Base-by-base conservation (phyloP, 2,797 vertebrate genomes). In the Pristis pectinata region DNA sequence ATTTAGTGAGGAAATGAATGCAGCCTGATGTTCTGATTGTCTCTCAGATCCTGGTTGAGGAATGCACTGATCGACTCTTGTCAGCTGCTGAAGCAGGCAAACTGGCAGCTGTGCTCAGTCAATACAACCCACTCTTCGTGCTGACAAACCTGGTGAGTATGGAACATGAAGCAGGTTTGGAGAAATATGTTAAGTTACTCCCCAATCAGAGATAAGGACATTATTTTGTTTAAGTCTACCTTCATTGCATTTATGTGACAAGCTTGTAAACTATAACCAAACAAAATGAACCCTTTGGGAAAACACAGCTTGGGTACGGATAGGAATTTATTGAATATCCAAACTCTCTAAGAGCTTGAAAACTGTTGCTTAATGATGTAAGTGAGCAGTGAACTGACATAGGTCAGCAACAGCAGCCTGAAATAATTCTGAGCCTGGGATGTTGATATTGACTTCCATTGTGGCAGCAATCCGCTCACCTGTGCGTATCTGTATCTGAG, bases 81-180 rank as follows among this genome's bases (percentile, higher is more conserved):
- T 97, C 98, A 0, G 99, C 98, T 0, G 98, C 98, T 0, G 97
- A 98, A 95, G 98, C 98, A 94, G 98, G 98, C 95, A 98, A 98
- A 95, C 97, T 99, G 95, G 98, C 98, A 0, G 98, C 98, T 1
- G 96, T 97, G 59, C 98, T 98, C 96, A 98, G 98, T 95, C 98
- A 98, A 94, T 99, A 98, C 95, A 97, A 98, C 0, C 97, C 98
- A 0, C 97, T 99, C 19, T 99, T 98, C 34, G 98, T 99, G 95
- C 97, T 99, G 96, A 98, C 98, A 0, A 98, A 98, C 0, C 95
- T 97, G 97, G 98, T 99, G 95, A 96, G 97, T 96, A 59, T 9
- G 2, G 1, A 9, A 76, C 27, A 10, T 49, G 15, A 19, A 34
- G 91, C 64, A 34, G 64, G 22, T n/a, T 3, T 17, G 30, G 56